Conservation (phyloP, 2,797 vertebrate genomes). For the Semotilus atromaculatus region DNA sequence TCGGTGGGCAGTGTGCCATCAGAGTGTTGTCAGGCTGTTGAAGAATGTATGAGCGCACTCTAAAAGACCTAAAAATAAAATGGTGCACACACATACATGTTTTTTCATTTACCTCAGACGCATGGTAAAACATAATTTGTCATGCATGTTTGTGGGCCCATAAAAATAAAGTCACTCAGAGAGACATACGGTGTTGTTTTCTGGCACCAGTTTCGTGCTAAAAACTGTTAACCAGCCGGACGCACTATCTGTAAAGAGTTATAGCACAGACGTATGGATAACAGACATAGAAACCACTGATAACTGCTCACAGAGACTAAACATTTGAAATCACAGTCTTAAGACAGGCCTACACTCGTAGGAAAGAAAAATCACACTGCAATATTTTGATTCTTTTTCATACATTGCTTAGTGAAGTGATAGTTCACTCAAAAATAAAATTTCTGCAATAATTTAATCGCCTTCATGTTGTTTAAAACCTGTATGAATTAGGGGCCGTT, state of each 20-base stretch:
- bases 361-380: not conserved
- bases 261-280: constrained; percentile 30
- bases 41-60: constrained; percentile 44
- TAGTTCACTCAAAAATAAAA: not conserved
- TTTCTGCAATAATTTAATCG: not conserved
- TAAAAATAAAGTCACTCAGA: constrained; percentile 31
- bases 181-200: constrained; percentile 13
- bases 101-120: constrained; percentile 21
- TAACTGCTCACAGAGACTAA: constrained; percentile 20
- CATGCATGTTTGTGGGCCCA: constrained; percentile 32
- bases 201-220: not conserved
- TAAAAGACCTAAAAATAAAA: constrained; percentile 60
- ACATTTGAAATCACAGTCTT: not conserved
- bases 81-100: constrained; percentile 31
- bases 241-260: not conserved
- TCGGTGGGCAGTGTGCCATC: constrained; percentile 51
- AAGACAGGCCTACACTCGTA: not conserved
- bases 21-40: constrained; percentile 41
- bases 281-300: constrained; percentile 21
- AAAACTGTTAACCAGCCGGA: constrained; percentile 2
- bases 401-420: not conserved
- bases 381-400: not conserved
- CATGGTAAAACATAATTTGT: constrained; percentile 37
- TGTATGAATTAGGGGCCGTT: not conserved
- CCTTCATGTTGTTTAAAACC: not conserved